Evolutionary conservation across 2,113 vertebrate genomes (phyloP), one percentile per base, ranked within the genome.

Genomic region (Stomatorhinus ivindoensis): DNA sequence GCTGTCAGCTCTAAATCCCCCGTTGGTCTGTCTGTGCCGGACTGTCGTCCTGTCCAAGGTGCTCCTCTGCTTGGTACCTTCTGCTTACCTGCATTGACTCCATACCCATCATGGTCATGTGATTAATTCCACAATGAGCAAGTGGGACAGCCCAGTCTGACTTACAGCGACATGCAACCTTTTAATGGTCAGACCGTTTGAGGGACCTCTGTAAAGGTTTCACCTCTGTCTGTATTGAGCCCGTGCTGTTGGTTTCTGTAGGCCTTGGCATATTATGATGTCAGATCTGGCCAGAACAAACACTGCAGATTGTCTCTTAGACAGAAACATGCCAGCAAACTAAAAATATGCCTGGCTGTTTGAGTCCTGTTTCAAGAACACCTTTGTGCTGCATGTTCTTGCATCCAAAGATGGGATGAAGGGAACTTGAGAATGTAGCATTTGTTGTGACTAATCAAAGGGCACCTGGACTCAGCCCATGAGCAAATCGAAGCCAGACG

Each of bases 371-470:
- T 35, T 53, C 10, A 35, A 55, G 76, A 82, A 55, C 65, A 88
- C 19, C 69, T 88, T 73, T 53, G 46, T 27, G 69, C 24, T 73
- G 24, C 47, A 69, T 89, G 48, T 39, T 48, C 48, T 82, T 89
- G 69, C 48, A 42, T 89, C 73, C 76, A 39, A 76, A 89, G 48
- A 42, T 89, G 73, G 88, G 4, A 31, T 24, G 35, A 89, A 89
- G 35, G 24, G 24, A 27, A 69, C 58, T 76, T 69, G 58, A 80
- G 73, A 89, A 89, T 27, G 39, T 55, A 89, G 31, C 27, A 89
- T 19, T 83, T 19, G 31, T 19, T 50, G 35, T 82, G 19, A 42
- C 69, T 13, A 51, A 73, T 39, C 17, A 89, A 82, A 82, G 88
- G 27, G 47, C 87, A 88, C 44, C 44, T 4, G n/a, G 44, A 61